Percentiles rank a stretch among this genome's conserved stretches.
These are phyloP conservation scores for human DNA, from an alignment of 2,113 vertebrate genomes.

Conservation along the genomic window DNA sequence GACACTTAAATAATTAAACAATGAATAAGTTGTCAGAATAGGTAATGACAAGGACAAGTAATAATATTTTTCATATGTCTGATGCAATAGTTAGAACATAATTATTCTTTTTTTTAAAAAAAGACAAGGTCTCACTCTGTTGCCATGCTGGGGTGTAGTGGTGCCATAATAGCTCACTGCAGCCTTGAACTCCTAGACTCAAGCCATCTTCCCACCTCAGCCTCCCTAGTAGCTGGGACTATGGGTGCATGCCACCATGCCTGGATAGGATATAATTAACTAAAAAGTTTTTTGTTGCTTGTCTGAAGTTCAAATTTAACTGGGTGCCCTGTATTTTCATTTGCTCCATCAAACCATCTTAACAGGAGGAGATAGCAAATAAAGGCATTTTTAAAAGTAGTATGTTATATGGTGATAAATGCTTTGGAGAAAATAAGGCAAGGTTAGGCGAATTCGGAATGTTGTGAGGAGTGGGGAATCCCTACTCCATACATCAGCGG, in stretches of 20 bases:
- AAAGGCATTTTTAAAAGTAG: neutral
- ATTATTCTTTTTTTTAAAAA: neutral
- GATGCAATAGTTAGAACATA: neutral
- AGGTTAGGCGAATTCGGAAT: neutral
- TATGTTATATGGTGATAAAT: neutral
- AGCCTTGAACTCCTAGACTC: neutral
- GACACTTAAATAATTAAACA: neutral
- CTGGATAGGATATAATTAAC: neutral
- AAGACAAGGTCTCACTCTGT: neutral
- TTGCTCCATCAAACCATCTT: neutral
- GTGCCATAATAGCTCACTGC: too few relatives aligned
- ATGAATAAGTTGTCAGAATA: neutral
- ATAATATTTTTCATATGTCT: neutral
- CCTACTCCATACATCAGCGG: rapidly evolving
- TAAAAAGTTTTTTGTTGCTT: neutral
- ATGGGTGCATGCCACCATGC: too few relatives aligned
- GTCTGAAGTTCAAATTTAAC: conserved; percentile 40
- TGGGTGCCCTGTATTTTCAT: neutral
- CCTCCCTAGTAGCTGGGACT: neutral
- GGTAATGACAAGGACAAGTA: neutral
- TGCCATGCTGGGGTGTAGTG: neutral
- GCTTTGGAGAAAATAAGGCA: neutral
- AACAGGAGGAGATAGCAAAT: neutral
- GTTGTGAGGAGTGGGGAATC: rapidly evolving
- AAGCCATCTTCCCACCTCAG: neutral